Base-by-base conservation (phyloP, 1,140 invertebrate species). In the Campoletis sonorensis region DNA sequence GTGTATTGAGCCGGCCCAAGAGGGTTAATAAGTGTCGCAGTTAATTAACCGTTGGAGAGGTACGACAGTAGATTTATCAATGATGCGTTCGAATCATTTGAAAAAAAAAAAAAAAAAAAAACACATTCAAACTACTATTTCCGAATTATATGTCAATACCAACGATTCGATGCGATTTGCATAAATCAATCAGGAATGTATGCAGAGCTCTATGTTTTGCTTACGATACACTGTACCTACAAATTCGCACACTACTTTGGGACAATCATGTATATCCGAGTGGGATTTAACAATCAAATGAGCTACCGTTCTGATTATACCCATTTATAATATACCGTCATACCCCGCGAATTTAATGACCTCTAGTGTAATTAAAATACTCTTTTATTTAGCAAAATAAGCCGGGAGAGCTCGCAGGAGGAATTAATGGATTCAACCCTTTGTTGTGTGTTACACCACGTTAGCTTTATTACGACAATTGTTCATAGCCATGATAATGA, bases 251-350 rank as follows among this genome's bases (percentile, higher is more conserved):
- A 54, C n/a, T 54, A 54, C 16, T 3, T 54, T 45, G 40, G 11
- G 11, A 45, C 2, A 45, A 54, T 54, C 51, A n/a, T 54, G 16
- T 1, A 64, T 27, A 64, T 64, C 21, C 21, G 26, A 64, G 61
- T 64, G 61, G 61, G 61, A 64, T 64, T 64, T 64, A 64, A 64
- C 61, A 64, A 64, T 64, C 61, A 23, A 64, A 15, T 64, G 61
- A 23, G 61, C 61, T 64, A 23, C 61, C 61, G 27, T 64, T 64
- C 11, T 8, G 61, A 45, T 45, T 64, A 64, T 64, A 27, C 23
- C 4, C 21, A 5, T 23, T n/a, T 7, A 23, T 27, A 64, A 54
- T 54, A 64, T 27, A 64, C 23, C 27, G 61, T 64, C 23, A 8
- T 26, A 0, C 10, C 13, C 18, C 61, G 61, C 15, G 27, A 64